A percentile compares a stretch with the other conserved stretches of the same genome.
Conservation (phyloP, 2,888 invertebrate genomes). For the Watsonalla cultraria region DNA sequence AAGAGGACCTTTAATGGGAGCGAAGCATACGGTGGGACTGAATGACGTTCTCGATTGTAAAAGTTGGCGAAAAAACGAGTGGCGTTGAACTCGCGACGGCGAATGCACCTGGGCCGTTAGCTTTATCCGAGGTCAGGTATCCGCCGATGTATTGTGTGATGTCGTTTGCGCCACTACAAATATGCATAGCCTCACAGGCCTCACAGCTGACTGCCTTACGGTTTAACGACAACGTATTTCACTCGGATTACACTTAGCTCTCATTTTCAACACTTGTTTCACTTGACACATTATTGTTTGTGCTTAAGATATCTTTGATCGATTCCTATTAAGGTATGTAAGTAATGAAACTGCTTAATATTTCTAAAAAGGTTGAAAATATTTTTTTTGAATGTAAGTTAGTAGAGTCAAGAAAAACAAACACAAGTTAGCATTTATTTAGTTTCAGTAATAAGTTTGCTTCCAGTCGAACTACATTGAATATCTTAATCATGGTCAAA, state of each 20-base stretch:
- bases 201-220: slow-evolving; percentile 32
- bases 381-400: too few relatives aligned
- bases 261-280: neutral
- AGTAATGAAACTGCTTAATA: too few relatives aligned
- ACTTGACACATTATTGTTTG: too few relatives aligned
- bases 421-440: too few relatives aligned
- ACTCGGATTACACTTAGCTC: slow-evolving; percentile 7
- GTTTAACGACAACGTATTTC: slow-evolving; percentile 16
- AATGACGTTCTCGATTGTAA: slow-evolving; percentile 45
- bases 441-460: too few relatives aligned
- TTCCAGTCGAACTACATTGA: too few relatives aligned
- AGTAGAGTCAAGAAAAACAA: too few relatives aligned
- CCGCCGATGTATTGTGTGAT: slow-evolving; percentile 28
- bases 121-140: slow-evolving; percentile 68
- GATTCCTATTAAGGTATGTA: too few relatives aligned
- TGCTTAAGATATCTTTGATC: too few relatives aligned
- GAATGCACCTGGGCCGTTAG: slow-evolving; percentile 64
- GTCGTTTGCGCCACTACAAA: slow-evolving; percentile 27
- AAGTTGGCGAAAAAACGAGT: slow-evolving; percentile 58
- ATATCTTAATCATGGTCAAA: too few relatives aligned
- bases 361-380: too few relatives aligned
- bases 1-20: neutral
- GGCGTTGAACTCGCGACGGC: slow-evolving; percentile 60
- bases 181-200: slow-evolving; percentile 26
- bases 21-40: slow-evolving; percentile 15